Base-by-base conservation (phyloP, 2,888 invertebrate genomes). In the Brenthis ino region DNA sequence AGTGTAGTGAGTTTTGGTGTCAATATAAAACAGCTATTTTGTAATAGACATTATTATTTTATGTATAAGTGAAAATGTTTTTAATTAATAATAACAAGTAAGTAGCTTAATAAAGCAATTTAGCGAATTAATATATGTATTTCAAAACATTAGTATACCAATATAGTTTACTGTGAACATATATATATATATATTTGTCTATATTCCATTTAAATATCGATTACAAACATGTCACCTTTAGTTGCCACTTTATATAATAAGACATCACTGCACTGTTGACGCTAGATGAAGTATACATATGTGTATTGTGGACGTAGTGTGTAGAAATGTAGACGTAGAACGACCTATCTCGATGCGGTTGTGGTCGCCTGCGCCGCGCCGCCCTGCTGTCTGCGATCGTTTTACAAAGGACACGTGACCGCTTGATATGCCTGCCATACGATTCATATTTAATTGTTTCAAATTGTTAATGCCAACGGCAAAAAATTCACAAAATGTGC, bases 301-400 rank as follows among this genome's bases (percentile, higher is more conserved):
- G 50, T n/a, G 20, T 37, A 57, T n/a, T n/a, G 51, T 37, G 28
- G 3, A 48, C 47, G 33, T 64, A 47, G 57, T 65, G 65, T 28
- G 14, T 24, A 58, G 43, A 43, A 8, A 14, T 50, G 57, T 37
- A 65, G 65, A 65, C 56, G 50, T 53, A 66, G 24, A 55, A 28
- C 58, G 65, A 53, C 28, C 28, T 58, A 54, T 53, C 37, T 56
- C 47, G 57, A 68, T 77, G 81, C 76, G 82, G 80, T 81, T 80
- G 80, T 78, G 80, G 81, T 80, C 74, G 65, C 60, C 72, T 68
- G 77, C 55, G 55, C 28, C 50, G 63, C 51, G 61, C 69, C 81
- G 83, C 82, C 84, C 76, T 70, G 84, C 84, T 76, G 85, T 83
- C 85, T 84, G 76, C 77, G 83, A 83, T 84, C 82, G 79, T 77